Base-by-base conservation (phyloP, 2,113 vertebrate species). In the Astur gentilis region DNA sequence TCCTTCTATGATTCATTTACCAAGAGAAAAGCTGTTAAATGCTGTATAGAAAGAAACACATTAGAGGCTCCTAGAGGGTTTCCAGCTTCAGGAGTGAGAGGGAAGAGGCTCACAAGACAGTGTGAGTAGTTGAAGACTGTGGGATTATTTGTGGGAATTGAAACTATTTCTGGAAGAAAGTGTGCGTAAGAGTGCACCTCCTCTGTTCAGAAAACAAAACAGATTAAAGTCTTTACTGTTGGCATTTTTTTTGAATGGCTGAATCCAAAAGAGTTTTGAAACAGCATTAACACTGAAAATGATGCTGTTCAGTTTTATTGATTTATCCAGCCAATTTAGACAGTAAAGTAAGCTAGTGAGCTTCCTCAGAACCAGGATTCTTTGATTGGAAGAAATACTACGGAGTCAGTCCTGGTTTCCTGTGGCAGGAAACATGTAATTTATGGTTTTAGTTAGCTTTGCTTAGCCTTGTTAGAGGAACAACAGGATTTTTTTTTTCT, bases 1-100 rank as follows among this genome's bases (percentile, higher is more conserved):
- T 65, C 69, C 81, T 97, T 38, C 76, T 64, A 49, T 92, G 89
- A 96, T 95, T 97, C 80, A 90, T 97, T 95, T 87, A 93, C 66
- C 64, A 42, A 89, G 71, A 92, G 94, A 86, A 89, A 96, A 97
- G 60, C 88, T 91, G 94, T 54, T 81, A 84, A 86, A 65, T 82
- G 79, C 89, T 95, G 91, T 50, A n/a, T 77, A 83, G 89, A 80
- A 80, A 81, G 72, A 96, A 95, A 86, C 83, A 55, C 4, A 3
- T 91, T 92, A 45, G 66, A 89, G 87, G 81, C 58, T 88, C 83
- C 70, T 83, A 29, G 72, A 93, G 60, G 45, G 49, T 86, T 92
- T 72, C 75, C 76, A 86, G 60, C 89, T 86, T 80, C 0, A 0
- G 44, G 76, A 90, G 76, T 65, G 58, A 86, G 91, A 95, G 71